Percentiles rank a stretch among this genome's conserved stretches.
Evolutionary conservation across 1,140 invertebrate species (phyloP).

Genomic region (Philopotamus ludificatus): DNA sequence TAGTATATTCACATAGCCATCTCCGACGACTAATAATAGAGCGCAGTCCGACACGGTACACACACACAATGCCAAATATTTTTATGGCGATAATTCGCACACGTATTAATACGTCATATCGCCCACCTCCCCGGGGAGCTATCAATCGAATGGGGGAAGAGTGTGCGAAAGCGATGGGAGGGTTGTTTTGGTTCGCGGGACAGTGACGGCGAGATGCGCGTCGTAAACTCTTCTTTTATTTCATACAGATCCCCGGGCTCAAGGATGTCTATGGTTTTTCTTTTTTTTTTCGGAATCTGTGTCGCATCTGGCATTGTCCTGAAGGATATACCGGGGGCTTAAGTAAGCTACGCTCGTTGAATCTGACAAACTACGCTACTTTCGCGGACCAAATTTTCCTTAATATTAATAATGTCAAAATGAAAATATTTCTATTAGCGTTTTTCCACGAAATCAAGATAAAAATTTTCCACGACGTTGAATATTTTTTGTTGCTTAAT

Average conservation of each 20-base stretch:
- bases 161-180: not conserved
- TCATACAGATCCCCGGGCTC: not conserved
- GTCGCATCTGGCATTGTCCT: constrained; percentile 21
- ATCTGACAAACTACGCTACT: constrained; percentile 10
- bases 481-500: no score
- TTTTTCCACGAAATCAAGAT: no score
- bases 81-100: not conserved
- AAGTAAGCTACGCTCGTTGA: not conserved
- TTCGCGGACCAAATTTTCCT: not conserved
- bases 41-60: not conserved
- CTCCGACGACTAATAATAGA: not conserved
- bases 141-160: no score
- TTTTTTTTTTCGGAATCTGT: constrained; percentile 9
- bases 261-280: not conserved
- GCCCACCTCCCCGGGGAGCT: no score
- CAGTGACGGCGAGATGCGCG: not conserved
- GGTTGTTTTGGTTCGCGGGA: not conserved
- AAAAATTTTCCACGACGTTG: no score
- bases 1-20: no score
- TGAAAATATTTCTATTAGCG: no score
- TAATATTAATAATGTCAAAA: no score
- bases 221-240: not conserved
- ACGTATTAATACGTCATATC: no score
- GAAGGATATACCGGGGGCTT: not conserved
- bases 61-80: not conserved